Conservation (phyloP, 1,140 invertebrate species). For the Caerostris darwini region DNA sequence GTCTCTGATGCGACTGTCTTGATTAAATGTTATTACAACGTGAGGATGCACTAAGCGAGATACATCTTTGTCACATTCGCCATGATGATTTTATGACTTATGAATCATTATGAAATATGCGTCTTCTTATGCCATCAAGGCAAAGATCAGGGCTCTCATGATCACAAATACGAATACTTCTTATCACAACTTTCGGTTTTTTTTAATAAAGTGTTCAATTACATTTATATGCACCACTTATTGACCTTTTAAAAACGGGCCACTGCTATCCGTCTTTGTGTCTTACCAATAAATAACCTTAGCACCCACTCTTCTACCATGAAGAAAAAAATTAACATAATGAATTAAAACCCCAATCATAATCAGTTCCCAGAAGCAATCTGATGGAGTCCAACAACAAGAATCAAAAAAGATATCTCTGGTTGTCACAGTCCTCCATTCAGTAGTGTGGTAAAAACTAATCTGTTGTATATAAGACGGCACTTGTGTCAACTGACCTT, state of each 20-base stretch:
- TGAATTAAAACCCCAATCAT: conserved; percentile 49
- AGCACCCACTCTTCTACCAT: not conserved
- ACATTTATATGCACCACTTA: not conserved
- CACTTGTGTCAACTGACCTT: conserved; percentile 71
- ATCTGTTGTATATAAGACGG: not conserved
- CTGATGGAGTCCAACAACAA: not conserved
- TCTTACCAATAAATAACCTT: not conserved
- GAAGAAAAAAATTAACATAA: not conserved
- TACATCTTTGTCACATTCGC: too few species aligned
- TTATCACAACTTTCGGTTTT: too few species aligned
- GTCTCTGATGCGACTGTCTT: too few species aligned
- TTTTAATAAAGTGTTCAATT: not conserved
- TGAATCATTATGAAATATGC: too few species aligned
- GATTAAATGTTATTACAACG: too few species aligned
- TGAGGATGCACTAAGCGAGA: too few species aligned
- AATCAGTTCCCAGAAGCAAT: conserved; percentile 18
- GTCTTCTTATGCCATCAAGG: too few species aligned
- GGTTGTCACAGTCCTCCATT: not conserved
- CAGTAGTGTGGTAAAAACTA: not conserved
- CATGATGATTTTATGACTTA: too few species aligned
- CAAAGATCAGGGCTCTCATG: too few species aligned
- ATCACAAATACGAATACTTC: too few species aligned
- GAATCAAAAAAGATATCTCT: not conserved
- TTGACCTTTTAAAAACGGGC: not conserved
- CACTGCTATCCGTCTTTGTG: not conserved